Evolutionary conservation across 2,888 invertebrate genomes (phyloP).

Genomic region (Tricholauxania praeusta): DNA sequence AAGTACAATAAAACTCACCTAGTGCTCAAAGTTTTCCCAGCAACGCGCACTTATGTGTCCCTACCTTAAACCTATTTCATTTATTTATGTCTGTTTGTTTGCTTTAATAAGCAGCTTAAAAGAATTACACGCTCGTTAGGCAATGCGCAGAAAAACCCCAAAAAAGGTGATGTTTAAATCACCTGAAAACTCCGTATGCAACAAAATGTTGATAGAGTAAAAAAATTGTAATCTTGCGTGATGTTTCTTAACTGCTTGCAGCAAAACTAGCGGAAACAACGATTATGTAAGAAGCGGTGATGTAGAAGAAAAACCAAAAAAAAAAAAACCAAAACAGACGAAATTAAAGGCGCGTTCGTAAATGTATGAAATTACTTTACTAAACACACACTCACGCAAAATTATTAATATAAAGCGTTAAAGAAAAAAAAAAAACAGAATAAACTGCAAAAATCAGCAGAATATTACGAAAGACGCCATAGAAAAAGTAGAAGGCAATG

Average conservation of each 20-base stretch:
- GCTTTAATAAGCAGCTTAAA: too few species aligned
- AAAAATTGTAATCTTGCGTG: neutral
- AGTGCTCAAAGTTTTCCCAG: too few species aligned
- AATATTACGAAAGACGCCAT: conserved; percentile 9
- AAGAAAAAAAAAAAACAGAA: neutral
- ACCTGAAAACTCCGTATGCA: conserved; percentile 18
- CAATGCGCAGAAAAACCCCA: neutral
- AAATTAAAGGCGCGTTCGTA: conserved; percentile 22
- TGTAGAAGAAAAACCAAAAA: neutral
- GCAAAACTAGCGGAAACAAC: neutral
- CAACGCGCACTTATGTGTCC: too few species aligned
- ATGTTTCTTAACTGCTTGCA: neutral
- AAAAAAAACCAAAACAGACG: neutral
- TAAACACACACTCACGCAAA: conserved; percentile 27
- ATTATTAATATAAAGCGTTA: neutral
- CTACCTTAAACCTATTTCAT: too few species aligned
- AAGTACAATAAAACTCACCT: too few species aligned
- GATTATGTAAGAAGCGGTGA: neutral
- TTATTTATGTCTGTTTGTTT: too few species aligned
- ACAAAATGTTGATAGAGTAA: conserved; percentile 4
- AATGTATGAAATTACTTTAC: conserved; percentile 11
- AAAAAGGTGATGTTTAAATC: conserved; percentile 20
- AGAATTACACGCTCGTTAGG: too few species aligned
- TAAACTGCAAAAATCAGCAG: neutral
- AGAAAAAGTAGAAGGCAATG: conserved; percentile 27